Conservation (phyloP, 2,888 invertebrate genomes). For the Anthrax anthrax region DNA sequence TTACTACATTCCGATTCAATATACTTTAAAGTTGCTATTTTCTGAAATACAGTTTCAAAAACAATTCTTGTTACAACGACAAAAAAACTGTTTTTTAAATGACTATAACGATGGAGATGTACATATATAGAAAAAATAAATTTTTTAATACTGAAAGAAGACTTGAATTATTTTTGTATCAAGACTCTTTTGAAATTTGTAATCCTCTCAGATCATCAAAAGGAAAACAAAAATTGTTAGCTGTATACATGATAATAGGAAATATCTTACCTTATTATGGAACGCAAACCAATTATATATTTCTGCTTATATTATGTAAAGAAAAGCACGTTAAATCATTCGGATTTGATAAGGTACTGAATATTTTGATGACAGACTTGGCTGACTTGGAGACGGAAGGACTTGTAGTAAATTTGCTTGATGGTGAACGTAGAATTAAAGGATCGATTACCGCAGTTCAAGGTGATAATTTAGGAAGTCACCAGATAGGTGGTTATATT, state of each 20-base stretch:
- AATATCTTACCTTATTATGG: background rate
- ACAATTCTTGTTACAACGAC: background rate
- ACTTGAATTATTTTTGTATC: slow-evolving; percentile 5
- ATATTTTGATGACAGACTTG: slow-evolving; percentile 6
- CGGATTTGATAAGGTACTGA: slow-evolving; percentile 1
- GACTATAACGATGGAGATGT: background rate
- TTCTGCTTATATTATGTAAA: slow-evolving; percentile 4
- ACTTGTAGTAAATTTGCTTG: background rate
- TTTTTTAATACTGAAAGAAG: background rate
- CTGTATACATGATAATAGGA: slow-evolving; percentile 6
- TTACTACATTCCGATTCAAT: background rate
- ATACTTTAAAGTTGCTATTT: background rate
- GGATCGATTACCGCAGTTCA: slow-evolving; percentile 7
- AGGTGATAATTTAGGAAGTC: slow-evolving; percentile 12
- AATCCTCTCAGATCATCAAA: slow-evolving; percentile 8
- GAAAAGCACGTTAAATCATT: slow-evolving; percentile 4
- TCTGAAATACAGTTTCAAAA: background rate
- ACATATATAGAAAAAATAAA: background rate
- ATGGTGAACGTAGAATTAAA: background rate
- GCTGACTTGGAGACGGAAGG: slow-evolving; percentile 6
- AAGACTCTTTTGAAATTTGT: slow-evolving; percentile 8
- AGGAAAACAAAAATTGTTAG: slow-evolving; percentile 8
- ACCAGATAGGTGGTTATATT: slow-evolving; percentile 11
- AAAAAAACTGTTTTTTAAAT: background rate
- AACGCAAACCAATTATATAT: background rate